A percentile compares a stretch with the other conserved stretches of the same genome.
Conservation (phyloP, 1,140 invertebrate species). For the Dinothrombium tinctorium region DNA sequence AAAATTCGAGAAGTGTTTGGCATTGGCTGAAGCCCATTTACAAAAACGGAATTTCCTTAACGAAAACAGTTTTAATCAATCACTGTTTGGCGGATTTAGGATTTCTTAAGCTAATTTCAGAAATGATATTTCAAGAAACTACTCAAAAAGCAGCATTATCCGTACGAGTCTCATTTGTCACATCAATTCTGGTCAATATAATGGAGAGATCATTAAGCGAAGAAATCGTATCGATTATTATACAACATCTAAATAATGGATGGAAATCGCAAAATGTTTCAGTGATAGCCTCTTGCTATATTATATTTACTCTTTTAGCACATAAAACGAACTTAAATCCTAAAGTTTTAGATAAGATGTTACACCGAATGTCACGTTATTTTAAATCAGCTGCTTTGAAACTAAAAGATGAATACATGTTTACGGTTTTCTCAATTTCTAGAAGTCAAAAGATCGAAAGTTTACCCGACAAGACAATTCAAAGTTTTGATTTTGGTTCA, state of each 20-base stretch:
- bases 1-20: conserved; percentile 40
- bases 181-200: not conserved
- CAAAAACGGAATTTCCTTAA: conserved; percentile 40
- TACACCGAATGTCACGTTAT: too few species aligned
- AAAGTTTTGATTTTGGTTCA: too few species aligned
- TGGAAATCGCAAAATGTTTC: not conserved
- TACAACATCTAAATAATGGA: not conserved
- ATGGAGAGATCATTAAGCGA: not conserved
- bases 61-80: conserved; percentile 42
- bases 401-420: too few species aligned
- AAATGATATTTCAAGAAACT: conserved; percentile 13
- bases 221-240: not conserved
- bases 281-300: not conserved
- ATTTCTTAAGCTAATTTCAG: conserved; percentile 47
- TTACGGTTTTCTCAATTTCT: too few species aligned
- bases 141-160: not conserved
- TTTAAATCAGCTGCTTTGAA: too few species aligned
- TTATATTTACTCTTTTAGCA: not conserved
- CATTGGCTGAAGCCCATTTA: conserved; percentile 46
- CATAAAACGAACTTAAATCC: not conserved
- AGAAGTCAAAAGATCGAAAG: too few species aligned
- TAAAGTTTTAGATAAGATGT: not conserved
- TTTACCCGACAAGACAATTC: too few species aligned
- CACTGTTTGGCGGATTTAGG: conserved; percentile 37
- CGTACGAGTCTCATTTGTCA: not conserved